Conservation (phyloP, 2,113 vertebrate species). For the Zosterops lateralis region DNA sequence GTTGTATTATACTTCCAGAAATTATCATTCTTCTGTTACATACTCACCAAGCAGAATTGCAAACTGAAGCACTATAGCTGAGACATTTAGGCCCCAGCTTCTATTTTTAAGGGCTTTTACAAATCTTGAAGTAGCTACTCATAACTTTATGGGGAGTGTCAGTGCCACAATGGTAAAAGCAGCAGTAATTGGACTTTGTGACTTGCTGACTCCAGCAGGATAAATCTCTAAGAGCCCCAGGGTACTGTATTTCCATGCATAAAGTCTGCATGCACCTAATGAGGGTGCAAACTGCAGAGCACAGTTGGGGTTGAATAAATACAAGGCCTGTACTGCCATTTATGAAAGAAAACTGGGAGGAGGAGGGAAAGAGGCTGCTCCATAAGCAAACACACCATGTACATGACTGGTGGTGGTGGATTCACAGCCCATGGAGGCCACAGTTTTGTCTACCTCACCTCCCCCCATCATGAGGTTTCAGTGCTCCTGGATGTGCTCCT, state of each 20-base stretch:
- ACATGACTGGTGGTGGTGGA: fast-evolving
- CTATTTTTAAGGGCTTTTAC: constrained; percentile 15
- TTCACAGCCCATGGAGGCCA: background rate
- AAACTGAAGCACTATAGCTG: background rate
- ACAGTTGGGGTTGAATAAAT: background rate
- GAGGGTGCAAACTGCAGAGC: background rate
- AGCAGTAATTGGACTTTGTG: background rate
- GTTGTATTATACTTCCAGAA: background rate
- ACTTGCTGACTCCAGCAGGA: background rate
- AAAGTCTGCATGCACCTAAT: fast-evolving
- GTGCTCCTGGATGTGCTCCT: background rate
- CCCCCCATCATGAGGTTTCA: fast-evolving
- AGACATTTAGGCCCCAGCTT: background rate
- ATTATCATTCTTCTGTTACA: background rate
- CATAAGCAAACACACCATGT: fast-evolving
- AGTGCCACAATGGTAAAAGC: background rate
- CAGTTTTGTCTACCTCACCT: fast-evolving
- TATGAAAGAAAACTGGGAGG: background rate
- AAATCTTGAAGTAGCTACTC: background rate
- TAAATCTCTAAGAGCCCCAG: background rate
- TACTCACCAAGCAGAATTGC: background rate
- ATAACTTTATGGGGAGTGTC: background rate
- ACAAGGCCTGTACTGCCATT: background rate
- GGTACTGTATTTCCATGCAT: background rate
- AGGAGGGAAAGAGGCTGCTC: background rate